A percentile compares a stretch with the other conserved stretches of the same genome.
Conservation (phyloP, 2,113 vertebrate species). For the Myotis davidii region DNA sequence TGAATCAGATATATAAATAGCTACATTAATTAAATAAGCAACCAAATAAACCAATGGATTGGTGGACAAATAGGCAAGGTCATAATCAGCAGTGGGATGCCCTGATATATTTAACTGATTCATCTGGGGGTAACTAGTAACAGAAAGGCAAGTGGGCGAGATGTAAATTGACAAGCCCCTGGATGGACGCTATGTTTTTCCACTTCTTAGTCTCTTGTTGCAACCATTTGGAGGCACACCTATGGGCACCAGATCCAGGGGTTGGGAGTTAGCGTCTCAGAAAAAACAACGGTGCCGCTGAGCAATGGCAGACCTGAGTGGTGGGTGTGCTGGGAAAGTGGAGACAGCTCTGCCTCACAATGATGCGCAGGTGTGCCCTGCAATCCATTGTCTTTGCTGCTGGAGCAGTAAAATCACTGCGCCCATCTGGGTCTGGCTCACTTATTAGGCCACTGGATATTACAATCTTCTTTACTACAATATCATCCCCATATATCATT, state of each 20-base stretch:
- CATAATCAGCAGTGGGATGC: too few relatives aligned
- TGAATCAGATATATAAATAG: background rate
- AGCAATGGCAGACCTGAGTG: rapidly evolving
- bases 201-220: background rate
- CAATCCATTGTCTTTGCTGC: background rate
- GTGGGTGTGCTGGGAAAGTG: background rate
- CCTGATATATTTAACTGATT: background rate
- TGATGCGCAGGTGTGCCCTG: rapidly evolving
- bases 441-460: background rate
- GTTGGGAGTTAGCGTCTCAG: background rate
- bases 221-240: background rate
- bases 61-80: background rate
- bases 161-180: background rate
- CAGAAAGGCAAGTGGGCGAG: background rate
- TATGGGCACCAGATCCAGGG: background rate
- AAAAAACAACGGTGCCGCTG: background rate
- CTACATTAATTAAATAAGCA: background rate
- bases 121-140: background rate
- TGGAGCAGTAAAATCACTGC: background rate
- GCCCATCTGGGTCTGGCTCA: background rate
- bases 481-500: background rate
- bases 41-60: background rate
- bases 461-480: background rate
- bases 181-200: background rate
- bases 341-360: background rate